Conservation (phyloP, 1,140 invertebrate genomes). For the Neodiprion pinetum region DNA sequence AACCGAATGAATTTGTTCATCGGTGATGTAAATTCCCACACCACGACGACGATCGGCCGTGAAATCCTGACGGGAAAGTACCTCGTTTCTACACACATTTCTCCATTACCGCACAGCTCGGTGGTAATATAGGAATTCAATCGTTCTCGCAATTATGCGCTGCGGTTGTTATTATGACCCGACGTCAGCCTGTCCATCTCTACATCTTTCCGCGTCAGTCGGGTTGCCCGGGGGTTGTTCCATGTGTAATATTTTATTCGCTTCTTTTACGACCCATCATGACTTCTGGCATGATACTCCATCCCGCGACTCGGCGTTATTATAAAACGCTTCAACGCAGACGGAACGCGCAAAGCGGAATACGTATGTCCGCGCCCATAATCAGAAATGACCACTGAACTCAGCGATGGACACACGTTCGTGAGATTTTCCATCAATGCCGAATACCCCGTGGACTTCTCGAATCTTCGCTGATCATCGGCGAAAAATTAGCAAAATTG, state of each 20-base stretch:
- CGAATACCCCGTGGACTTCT: no score
- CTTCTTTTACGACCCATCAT: constrained; percentile 54
- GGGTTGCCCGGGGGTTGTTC: neutral
- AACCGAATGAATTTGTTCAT: no score
- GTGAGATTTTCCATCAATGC: neutral
- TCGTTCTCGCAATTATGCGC: constrained; percentile 58
- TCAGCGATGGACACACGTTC: neutral
- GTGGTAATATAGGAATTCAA: constrained; percentile 61
- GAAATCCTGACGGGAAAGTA: no score
- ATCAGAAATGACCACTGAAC: neutral
- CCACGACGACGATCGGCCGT: no score
- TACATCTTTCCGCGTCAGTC: neutral
- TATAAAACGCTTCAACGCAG: neutral
- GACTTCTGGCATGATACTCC: neutral
- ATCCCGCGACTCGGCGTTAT: neutral
- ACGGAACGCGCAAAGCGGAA: neutral
- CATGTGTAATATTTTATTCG: constrained; percentile 56
- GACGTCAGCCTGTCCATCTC: constrained; percentile 23
- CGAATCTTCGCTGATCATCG: no score
- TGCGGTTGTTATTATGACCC: constrained; percentile 54
- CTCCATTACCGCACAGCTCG: constrained; percentile 27
- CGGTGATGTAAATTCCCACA: no score
- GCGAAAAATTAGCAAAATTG: neutral
- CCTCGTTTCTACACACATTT: neutral
- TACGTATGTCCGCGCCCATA: neutral